phyloP scores from a whole-genome alignment of 2,797 vertebrate genomes.

The Molossus alvarezi region DNA sequence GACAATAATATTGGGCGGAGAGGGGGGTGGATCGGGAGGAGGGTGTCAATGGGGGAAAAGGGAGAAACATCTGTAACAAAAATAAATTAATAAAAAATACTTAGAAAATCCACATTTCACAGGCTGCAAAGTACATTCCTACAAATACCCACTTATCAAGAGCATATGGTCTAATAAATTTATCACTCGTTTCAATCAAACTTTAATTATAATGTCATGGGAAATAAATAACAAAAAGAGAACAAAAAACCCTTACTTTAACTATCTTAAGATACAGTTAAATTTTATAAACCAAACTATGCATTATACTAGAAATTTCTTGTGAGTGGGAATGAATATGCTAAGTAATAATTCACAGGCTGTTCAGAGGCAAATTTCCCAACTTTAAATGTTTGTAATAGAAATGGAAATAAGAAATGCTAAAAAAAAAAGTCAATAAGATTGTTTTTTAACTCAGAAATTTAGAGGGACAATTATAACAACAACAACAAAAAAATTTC shows the following conservation, averaged over 20 bases:
- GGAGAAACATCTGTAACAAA: no score
- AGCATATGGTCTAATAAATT: background rate
- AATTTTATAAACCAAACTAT: constrained; percentile 28
- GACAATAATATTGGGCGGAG: no score
- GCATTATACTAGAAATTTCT: background rate
- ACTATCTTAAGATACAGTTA: constrained; percentile 22
- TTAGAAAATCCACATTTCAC: constrained; percentile 47
- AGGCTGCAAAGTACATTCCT: background rate
- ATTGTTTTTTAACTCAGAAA: constrained; percentile 29
- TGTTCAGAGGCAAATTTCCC: background rate
- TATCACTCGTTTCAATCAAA: constrained; percentile 30
- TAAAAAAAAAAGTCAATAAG: background rate
- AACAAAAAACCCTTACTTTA: background rate
- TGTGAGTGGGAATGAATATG: background rate
- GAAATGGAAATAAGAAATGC: background rate
- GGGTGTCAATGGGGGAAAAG: no score
- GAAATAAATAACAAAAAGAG: constrained; percentile 42
- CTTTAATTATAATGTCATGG: background rate
- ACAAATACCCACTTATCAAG: background rate
- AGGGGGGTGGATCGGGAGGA: no score
- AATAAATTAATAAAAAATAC: background rate
- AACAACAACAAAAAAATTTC: background rate
- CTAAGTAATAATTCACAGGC: background rate
- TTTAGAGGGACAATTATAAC: background rate
- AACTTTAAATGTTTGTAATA: background rate